Percentiles rank a stretch among this genome's conserved stretches.
These are phyloP conservation scores for Gnathonemus echidnorhynchus DNA, from an alignment of 2,113 vertebrate species.

Conservation along the genomic window DNA sequence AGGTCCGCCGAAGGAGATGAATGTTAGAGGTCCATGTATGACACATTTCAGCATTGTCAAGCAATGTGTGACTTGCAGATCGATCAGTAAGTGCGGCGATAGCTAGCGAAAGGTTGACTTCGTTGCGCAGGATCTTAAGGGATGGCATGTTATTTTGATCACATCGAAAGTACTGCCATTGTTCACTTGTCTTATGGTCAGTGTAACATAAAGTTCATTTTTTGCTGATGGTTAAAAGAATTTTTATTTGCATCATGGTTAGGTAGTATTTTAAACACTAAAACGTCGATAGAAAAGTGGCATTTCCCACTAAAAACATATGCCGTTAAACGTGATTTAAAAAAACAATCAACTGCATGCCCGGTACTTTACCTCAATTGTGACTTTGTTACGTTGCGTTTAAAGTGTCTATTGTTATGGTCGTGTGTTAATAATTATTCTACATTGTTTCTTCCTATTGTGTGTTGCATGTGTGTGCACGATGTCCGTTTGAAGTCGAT, in stretches of 20 bases:
- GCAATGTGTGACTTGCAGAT: constrained; percentile 40
- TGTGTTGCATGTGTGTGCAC: constrained; percentile 25
- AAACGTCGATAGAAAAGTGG: neutral
- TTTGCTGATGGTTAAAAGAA: neutral
- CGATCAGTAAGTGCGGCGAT: constrained; percentile 23
- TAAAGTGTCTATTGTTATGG: neutral
- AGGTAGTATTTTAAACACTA: neutral
- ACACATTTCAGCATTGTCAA: constrained; percentile 48
- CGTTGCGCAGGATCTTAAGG: constrained; percentile 50
- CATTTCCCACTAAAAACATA: neutral
- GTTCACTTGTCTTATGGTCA: neutral
- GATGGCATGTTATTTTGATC: constrained; percentile 40
- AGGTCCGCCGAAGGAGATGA: constrained; percentile 42
- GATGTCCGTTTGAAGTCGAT: constrained; percentile 9
- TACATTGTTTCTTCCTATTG: constrained; percentile 33
- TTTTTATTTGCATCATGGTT: neutral
- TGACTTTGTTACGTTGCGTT: neutral
- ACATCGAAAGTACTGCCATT: constrained; percentile 22
- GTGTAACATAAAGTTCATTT: neutral
- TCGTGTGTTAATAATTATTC: constrained; percentile 42
- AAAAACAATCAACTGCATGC: neutral
- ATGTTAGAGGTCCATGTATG: constrained; percentile 42
- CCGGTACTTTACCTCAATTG: neutral
- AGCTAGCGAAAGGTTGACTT: constrained; percentile 43
- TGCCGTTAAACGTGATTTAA: neutral